phyloP scores from a whole-genome alignment of 2,888 invertebrate species.

The Arctia plantaginis region DNA sequence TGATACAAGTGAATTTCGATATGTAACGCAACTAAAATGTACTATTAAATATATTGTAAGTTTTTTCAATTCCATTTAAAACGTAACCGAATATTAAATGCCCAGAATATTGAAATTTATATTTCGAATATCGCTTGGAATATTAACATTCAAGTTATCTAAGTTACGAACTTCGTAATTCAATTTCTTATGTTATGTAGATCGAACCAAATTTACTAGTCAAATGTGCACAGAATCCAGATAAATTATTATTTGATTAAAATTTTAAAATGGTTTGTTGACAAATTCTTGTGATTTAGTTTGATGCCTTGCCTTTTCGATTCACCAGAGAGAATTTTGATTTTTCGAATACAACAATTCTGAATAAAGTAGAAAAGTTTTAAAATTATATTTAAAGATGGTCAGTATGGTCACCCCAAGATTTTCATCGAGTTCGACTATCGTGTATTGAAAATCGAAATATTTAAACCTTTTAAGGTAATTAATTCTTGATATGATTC shows the following conservation, averaged over 20 bases:
- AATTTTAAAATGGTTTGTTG: background rate
- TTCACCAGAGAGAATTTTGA: background rate
- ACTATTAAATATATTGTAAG: background rate
- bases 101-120: slow-evolving; percentile 2
- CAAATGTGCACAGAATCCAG: slow-evolving; percentile 20
- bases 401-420: background rate
- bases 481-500: background rate
- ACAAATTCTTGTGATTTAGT: slow-evolving; percentile 2
- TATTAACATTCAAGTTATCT: slow-evolving; percentile 5
- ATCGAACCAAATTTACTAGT: slow-evolving; percentile 33
- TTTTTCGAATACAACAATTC: too few relatives aligned
- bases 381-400: too few relatives aligned
- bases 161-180: slow-evolving; percentile 11
- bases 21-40: background rate
- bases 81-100: background rate
- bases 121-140: slow-evolving; percentile 8
- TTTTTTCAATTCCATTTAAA: slow-evolving; percentile 1
- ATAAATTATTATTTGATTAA: slow-evolving; percentile 37
- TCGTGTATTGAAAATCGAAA: background rate
- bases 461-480: background rate
- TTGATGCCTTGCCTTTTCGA: background rate
- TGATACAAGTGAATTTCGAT: background rate
- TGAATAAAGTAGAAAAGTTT: too few relatives aligned
- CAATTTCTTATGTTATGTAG: slow-evolving; percentile 31
- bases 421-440: background rate